These are phyloP conservation scores for Zosterops hypoxanthus DNA, from an alignment of 2,113 vertebrate genomes.

Conservation along the genomic window DNA sequence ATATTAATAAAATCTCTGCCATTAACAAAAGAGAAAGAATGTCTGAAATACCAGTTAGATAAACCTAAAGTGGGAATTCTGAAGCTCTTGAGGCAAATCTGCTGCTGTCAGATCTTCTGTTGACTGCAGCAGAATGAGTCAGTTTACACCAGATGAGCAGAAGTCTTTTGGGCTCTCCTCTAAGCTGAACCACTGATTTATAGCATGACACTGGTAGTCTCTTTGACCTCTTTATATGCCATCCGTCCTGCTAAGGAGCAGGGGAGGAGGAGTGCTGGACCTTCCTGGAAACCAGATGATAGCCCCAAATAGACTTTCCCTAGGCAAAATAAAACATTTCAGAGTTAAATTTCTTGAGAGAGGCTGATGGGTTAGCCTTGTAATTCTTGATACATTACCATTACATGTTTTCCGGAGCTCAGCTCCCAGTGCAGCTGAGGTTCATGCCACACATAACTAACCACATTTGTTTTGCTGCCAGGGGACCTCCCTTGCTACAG, in stretches of 20 bases:
- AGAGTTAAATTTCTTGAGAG: conserved; percentile 47
- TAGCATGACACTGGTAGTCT: neutral
- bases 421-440: conserved; percentile 45
- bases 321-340: conserved; percentile 48
- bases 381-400: conserved; percentile 25
- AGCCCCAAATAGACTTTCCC: neutral
- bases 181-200: conserved; percentile 29
- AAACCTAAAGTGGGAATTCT: conserved; percentile 21
- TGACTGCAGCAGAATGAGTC: neutral
- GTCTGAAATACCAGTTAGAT: neutral
- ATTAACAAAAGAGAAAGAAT: neutral
- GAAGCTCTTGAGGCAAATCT: conserved; percentile 35
- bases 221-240: conserved; percentile 33
- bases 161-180: conserved; percentile 19
- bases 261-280: neutral
- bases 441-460: conserved; percentile 65
- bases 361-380: conserved; percentile 14
- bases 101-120: conserved; percentile 23
- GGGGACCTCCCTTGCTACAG: neutral
- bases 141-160: conserved; percentile 30
- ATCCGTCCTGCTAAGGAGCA: neutral
- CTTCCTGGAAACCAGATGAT: neutral
- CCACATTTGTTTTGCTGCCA: conserved; percentile 63
- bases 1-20: neutral
- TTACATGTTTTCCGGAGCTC: neutral